phyloP scores from a whole-genome alignment of 2,113 vertebrate genomes.

The Tringa solitaria region DNA sequence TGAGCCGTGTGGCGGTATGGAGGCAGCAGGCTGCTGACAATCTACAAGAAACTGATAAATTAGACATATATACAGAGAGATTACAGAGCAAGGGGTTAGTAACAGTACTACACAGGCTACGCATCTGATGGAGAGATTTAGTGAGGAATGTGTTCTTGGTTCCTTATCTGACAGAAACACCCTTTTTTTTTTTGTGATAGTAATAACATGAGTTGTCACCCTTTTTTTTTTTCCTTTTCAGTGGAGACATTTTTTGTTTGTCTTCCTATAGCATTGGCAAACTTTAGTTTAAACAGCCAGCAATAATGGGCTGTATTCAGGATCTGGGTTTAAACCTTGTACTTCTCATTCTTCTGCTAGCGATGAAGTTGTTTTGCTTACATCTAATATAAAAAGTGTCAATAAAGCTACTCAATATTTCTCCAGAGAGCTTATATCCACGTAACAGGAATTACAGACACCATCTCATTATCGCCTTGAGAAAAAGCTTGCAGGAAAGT shows the following conservation, averaged over 20 bases:
- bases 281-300: not conserved
- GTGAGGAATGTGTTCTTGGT: constrained; percentile 68
- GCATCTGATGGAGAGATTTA: constrained; percentile 74
- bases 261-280: not conserved
- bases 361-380: not conserved
- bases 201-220: not conserved
- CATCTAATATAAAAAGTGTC: not conserved
- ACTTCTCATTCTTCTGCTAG: not conserved
- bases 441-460: not conserved
- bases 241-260: not conserved
- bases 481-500: not conserved
- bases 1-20: constrained; percentile 93
- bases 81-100: constrained; percentile 85
- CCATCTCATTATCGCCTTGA: not conserved
- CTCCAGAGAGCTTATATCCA: not conserved
- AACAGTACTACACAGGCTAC: constrained; percentile 54
- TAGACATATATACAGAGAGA: constrained; percentile 97
- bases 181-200: not conserved
- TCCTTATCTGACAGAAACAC: constrained; percentile 51
- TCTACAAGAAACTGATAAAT: constrained; percentile 99
- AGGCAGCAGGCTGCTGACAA: constrained; percentile 99
- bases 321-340: not conserved
- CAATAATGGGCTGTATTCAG: not conserved
- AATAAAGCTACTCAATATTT: not conserved
- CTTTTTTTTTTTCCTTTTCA: not conserved